Evolutionary conservation across 2,797 vertebrate species (phyloP).

Genomic region (Valencia hispanica): DNA sequence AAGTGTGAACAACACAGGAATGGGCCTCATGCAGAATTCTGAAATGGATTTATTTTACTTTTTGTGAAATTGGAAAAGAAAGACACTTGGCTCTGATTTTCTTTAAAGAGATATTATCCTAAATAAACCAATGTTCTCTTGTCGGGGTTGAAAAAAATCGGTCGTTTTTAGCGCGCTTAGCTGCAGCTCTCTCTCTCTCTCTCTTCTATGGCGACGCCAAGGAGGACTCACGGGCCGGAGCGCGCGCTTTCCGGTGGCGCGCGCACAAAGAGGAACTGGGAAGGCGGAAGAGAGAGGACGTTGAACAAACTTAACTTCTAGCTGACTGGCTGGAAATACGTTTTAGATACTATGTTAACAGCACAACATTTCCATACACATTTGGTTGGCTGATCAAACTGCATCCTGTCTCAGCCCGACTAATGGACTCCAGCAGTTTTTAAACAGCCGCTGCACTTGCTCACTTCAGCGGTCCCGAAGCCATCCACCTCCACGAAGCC

Average conservation of each 20-base stretch:
- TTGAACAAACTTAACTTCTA: slow-evolving; percentile 71
- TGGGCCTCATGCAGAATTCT: too few species aligned
- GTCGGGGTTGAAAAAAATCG: too few species aligned
- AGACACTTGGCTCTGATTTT: too few species aligned
- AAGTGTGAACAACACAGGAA: too few species aligned
- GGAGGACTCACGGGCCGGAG: slow-evolving; percentile 22
- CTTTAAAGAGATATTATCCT: too few species aligned
- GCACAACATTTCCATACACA: slow-evolving; percentile 6
- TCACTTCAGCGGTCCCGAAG: slow-evolving; percentile 38
- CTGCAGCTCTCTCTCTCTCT: slow-evolving; percentile 68
- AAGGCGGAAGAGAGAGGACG: slow-evolving; percentile 70
- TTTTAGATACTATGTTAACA: slow-evolving; percentile 24
- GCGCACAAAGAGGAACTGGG: slow-evolving; percentile 72
- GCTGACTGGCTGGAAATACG: slow-evolving; percentile 34
- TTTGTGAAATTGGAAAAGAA: too few species aligned
- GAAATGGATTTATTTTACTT: too few species aligned
- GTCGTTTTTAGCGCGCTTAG: slow-evolving; percentile 28
- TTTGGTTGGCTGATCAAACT: slow-evolving; percentile 14
- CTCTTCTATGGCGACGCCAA: too few species aligned
- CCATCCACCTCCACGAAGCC: slow-evolving; percentile 44
- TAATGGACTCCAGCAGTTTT: slow-evolving; percentile 54
- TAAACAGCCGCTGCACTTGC: slow-evolving; percentile 64
- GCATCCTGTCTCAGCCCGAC: slow-evolving; percentile 32
- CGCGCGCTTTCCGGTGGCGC: slow-evolving; percentile 64
- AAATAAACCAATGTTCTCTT: too few species aligned